A percentile compares a stretch with the other conserved stretches of the same genome.
Conservation (phyloP, 2,888 invertebrate genomes). For the Catocala fraxini region DNA sequence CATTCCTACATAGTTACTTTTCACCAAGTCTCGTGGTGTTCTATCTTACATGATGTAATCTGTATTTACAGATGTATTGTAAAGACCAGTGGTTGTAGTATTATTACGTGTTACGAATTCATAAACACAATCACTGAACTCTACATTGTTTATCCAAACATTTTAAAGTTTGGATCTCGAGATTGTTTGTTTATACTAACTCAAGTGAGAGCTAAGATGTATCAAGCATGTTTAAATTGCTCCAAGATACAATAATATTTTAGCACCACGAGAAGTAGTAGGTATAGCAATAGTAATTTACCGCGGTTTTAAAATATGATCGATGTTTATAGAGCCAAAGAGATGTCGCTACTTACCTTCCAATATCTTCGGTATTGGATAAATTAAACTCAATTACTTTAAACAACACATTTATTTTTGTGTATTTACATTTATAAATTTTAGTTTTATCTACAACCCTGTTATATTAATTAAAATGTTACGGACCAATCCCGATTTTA, state of each 20-base stretch:
- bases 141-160: neutral
- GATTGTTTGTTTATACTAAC: conserved; percentile 6
- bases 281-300: neutral
- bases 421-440: conserved; percentile 64
- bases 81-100: neutral
- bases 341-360: neutral
- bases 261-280: neutral
- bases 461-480: conserved; percentile 58
- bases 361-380: neutral
- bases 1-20: too few relatives aligned
- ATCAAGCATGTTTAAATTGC: conserved; percentile 27
- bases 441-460: conserved; percentile 72
- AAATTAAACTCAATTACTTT: conserved; percentile 46
- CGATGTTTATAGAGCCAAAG: neutral
- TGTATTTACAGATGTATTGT: too few relatives aligned
- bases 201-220: conserved; percentile 27
- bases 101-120: neutral
- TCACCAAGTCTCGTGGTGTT: too few relatives aligned
- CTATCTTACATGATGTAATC: too few relatives aligned
- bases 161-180: neutral
- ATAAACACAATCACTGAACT: neutral
- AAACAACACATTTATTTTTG: conserved; percentile 72
- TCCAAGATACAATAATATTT: conserved; percentile 10
- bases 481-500: conserved; percentile 29
- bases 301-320: neutral